Evolutionary conservation across 2,113 vertebrate species (phyloP).

Genomic region (Marcusenius ussheri): DNA sequence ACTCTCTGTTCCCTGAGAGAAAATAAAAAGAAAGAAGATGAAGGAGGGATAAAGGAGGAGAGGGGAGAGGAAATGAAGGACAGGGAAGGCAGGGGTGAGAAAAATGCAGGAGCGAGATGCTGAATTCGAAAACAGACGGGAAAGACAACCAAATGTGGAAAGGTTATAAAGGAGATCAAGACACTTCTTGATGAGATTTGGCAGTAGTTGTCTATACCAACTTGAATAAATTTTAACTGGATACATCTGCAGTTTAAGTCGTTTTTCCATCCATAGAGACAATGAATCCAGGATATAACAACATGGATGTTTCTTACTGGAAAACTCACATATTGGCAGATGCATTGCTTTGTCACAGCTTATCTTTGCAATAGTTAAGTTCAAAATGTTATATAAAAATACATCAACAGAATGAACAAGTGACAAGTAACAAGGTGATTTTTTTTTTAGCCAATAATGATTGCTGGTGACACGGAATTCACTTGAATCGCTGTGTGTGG

Average conservation of each 20-base stretch:
- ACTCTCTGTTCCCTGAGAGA: constrained; percentile 10
- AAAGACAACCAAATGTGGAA: neutral
- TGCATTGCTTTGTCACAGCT: neutral
- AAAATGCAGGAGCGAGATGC: neutral
- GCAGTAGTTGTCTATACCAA: neutral
- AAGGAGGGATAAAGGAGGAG: neutral
- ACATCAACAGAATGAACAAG: neutral
- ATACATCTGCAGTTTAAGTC: neutral
- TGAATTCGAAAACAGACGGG: neutral
- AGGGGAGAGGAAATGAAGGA: neutral
- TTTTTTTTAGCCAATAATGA: neutral
- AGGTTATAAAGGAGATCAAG: neutral
- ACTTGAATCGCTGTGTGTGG: neutral
- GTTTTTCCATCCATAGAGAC: neutral
- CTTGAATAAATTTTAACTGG: neutral
- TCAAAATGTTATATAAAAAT: neutral
- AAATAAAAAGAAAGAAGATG: neutral
- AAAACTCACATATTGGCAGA: neutral
- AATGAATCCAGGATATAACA: neutral
- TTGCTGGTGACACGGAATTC: neutral
- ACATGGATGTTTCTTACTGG: neutral
- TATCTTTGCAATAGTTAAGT: neutral
- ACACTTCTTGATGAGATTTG: neutral
- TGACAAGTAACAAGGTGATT: neutral
- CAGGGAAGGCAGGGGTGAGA: neutral